A percentile compares a stretch with the other conserved stretches of the same genome.
These are phyloP conservation scores for Abrostola triplasia DNA, from an alignment of 2,888 invertebrate genomes.

Conservation along the genomic window DNA sequence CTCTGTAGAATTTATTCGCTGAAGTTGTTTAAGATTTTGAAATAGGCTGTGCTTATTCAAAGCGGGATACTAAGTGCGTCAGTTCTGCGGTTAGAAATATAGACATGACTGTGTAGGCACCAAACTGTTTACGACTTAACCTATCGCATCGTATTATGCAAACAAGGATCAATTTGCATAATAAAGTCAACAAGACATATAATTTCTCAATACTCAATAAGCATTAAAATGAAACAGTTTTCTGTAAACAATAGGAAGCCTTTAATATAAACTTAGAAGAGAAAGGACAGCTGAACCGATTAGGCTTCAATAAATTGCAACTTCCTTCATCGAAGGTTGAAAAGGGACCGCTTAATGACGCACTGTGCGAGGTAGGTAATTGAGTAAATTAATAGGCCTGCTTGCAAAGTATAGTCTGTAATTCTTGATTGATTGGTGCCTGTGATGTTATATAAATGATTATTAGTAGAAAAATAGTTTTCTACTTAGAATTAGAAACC, in stretches of 20 bases:
- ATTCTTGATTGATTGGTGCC: slow-evolving; percentile 20
- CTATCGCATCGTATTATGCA: not conserved
- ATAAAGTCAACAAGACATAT: not conserved
- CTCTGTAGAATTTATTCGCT: too few species aligned
- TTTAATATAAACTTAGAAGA: slow-evolving; percentile 19
- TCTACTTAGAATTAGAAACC: not conserved
- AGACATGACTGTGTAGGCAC: not conserved
- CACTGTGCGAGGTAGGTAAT: slow-evolving; percentile 32
- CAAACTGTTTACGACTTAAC: not conserved
- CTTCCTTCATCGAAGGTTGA: slow-evolving; percentile 17
- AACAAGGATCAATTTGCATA: not conserved
- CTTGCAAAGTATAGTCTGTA: slow-evolving; percentile 24
- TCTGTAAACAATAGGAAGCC: slow-evolving; percentile 13
- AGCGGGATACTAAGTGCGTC: not conserved
- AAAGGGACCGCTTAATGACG: slow-evolving; percentile 22
- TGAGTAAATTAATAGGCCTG: slow-evolving; percentile 34
- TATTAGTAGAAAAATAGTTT: not conserved
- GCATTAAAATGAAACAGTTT: slow-evolving; percentile 9
- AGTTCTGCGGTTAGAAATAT: not conserved
- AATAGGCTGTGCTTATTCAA: not conserved
- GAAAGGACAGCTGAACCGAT: slow-evolving; percentile 43
- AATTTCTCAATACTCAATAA: slow-evolving; percentile 8
- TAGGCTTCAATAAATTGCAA: slow-evolving; percentile 22
- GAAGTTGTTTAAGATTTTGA: not conserved
- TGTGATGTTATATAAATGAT: slow-evolving; percentile 5